These are phyloP conservation scores for Theristicus caerulescens DNA, from an alignment of 2,113 vertebrate species.

Conservation along the genomic window DNA sequence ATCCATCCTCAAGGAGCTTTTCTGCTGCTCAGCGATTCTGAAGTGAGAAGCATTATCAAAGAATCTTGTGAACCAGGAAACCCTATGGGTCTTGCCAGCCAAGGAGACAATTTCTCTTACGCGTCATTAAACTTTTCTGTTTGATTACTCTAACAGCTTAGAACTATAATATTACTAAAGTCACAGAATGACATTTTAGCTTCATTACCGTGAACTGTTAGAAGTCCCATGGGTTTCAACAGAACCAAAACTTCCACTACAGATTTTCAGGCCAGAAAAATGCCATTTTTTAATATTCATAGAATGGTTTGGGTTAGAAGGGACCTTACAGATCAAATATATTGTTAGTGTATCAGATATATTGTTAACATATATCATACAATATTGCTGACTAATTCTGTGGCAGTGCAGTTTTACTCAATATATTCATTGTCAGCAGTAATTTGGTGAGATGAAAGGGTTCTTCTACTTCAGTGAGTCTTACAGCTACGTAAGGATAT, in stretches of 20 bases:
- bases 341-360: neutral
- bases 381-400: neutral
- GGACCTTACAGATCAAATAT: neutral
- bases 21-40: neutral
- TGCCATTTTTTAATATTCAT: neutral
- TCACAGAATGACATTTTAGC: neutral
- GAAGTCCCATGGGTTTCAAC: neutral
- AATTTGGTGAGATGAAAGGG: neutral
- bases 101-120: neutral
- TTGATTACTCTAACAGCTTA: neutral
- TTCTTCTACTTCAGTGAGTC: neutral
- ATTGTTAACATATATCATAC: neutral
- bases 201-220: neutral
- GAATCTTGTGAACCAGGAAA: neutral
- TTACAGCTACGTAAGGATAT: neutral
- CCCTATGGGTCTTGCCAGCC: neutral
- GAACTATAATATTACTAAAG: neutral
- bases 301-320: neutral
- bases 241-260: neutral
- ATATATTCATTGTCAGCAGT: neutral
- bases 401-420: neutral
- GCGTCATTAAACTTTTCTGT: neutral
- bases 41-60: conserved; percentile 2
- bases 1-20: neutral
- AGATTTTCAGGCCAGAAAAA: neutral